Percentiles rank a stretch among this genome's conserved stretches.
phyloP scores from a whole-genome alignment of 2,797 vertebrate genomes.

The Sparus aurata region DNA sequence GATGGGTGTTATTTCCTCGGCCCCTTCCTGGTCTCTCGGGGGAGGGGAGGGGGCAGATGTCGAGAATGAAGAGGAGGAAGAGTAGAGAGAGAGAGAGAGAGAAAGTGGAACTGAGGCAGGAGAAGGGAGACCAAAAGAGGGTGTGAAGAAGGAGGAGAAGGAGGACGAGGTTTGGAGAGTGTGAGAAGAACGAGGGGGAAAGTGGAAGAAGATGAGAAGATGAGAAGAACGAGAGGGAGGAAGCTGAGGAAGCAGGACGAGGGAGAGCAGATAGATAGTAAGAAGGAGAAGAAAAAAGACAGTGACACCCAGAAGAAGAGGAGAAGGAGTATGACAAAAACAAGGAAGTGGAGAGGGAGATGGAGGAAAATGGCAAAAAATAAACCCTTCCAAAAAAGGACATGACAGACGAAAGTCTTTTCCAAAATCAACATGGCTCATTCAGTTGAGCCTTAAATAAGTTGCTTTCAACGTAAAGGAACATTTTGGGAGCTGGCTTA shows the following conservation, averaged over 20 bases:
- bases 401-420: conserved; percentile 28
- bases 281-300: conserved; percentile 5
- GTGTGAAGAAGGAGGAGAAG: not conserved
- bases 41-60: conserved; percentile 64
- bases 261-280: not conserved
- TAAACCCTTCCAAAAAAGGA: conserved; percentile 53
- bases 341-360: conserved; percentile 11
- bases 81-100: not conserved
- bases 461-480: not conserved
- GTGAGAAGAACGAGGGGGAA: not conserved
- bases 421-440: conserved; percentile 12
- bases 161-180: not conserved
- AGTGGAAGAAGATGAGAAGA: conserved; percentile 1
- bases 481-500: not conserved
- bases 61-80: conserved; percentile 35
- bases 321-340: conserved; percentile 24
- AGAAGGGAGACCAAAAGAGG: not conserved
- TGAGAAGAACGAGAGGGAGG: not conserved
- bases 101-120: not conserved
- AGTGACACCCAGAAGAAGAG: conserved; percentile 25
- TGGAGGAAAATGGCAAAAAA: conserved; percentile 29
- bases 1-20: conserved; percentile 86
- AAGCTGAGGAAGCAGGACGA: not conserved
- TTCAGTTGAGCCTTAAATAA: not conserved
- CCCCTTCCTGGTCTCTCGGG: conserved; percentile 76